A percentile compares a stretch with the other conserved stretches of the same genome.
phyloP scores from a whole-genome alignment of 2,888 invertebrate species.

The Syritta pipiens region DNA sequence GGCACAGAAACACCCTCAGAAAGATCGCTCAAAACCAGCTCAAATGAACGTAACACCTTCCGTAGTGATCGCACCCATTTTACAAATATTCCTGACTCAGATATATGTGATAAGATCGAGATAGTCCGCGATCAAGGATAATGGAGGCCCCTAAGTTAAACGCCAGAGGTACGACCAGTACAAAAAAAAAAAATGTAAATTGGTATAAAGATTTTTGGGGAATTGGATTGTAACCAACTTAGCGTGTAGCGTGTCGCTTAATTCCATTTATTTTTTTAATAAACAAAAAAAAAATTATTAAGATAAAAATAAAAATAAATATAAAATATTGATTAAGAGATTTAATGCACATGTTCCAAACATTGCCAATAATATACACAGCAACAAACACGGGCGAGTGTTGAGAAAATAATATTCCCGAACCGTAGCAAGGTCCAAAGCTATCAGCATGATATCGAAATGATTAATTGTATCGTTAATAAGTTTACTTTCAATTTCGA shows the following conservation, averaged over 20 bases:
- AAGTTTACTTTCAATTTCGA: slow-evolving; percentile 45
- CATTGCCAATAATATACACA: slow-evolving; percentile 38
- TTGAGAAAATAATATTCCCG: slow-evolving; percentile 13
- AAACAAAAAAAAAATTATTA: slow-evolving; percentile 33
- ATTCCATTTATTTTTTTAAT: slow-evolving; percentile 67
- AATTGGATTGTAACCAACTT: slow-evolving; percentile 41
- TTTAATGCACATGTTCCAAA: slow-evolving; percentile 65
- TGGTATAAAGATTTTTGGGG: slow-evolving; percentile 28
- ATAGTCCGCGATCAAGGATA: slow-evolving; percentile 79
- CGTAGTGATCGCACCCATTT: slow-evolving; percentile 88
- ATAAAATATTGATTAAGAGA: slow-evolving; percentile 33
- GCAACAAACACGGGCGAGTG: slow-evolving; percentile 4
- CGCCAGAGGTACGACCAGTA: slow-evolving; percentile 52
- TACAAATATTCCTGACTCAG: slow-evolving; percentile 87
- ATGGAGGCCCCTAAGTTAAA: slow-evolving; percentile 72
- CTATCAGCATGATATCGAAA: slow-evolving; percentile 35
- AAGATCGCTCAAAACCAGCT: slow-evolving; percentile 80
- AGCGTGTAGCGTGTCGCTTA: slow-evolving; percentile 56
- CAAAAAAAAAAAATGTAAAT: slow-evolving; percentile 53
- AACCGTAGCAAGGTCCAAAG: slow-evolving; percentile 46
- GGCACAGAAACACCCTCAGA: slow-evolving; percentile 82
- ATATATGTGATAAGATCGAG: slow-evolving; percentile 80
- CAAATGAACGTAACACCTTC: slow-evolving; percentile 86
- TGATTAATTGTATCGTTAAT: slow-evolving; percentile 25
- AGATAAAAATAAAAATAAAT: slow-evolving; percentile 17